A percentile compares a stretch with the other conserved stretches of the same genome.
Evolutionary conservation across 1,140 invertebrate genomes (phyloP).

Genomic region (Drosophila simulans): DNA sequence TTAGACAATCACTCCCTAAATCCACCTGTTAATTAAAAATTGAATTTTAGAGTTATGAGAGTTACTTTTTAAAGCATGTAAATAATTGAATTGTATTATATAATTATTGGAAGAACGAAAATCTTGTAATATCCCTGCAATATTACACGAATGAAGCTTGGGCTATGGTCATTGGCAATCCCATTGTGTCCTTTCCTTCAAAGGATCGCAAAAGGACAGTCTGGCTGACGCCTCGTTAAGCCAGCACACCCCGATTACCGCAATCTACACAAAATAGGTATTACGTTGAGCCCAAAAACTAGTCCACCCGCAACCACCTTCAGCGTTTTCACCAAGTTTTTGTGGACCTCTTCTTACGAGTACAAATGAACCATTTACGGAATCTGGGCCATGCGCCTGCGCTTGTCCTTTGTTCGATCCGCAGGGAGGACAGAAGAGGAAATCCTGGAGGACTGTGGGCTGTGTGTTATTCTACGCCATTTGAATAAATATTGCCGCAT

Average conservation of each 20-base stretch:
- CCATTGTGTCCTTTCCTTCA: not conserved
- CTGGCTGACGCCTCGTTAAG: constrained; percentile 70
- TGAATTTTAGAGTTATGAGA: not conserved
- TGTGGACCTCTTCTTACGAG: not conserved
- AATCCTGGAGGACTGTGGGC: constrained; percentile 26
- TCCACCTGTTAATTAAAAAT: too few species aligned
- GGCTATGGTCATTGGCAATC: constrained; percentile 5
- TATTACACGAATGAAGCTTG: not conserved
- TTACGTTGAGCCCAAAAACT: constrained; percentile 57
- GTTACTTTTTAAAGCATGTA: not conserved
- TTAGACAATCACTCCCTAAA: too few species aligned
- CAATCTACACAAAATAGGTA: constrained; percentile 65
- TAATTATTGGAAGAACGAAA: not conserved
- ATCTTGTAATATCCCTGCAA: not conserved
- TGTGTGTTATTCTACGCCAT: constrained; percentile 79
- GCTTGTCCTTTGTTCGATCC: constrained; percentile 26
- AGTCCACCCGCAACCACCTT: constrained; percentile 35
- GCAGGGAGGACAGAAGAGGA: constrained; percentile 4
- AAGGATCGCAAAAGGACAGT: constrained; percentile 54
- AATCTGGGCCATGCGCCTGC: constrained; percentile 36
- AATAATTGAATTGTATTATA: not conserved
- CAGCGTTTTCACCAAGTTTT: constrained; percentile 51
- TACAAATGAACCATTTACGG: constrained; percentile 3
- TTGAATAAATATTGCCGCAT: constrained; percentile 83
- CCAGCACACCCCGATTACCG: constrained; percentile 47